Evolutionary conservation across 1,140 invertebrate genomes (phyloP).

Genomic region (Aricia agestis): DNA sequence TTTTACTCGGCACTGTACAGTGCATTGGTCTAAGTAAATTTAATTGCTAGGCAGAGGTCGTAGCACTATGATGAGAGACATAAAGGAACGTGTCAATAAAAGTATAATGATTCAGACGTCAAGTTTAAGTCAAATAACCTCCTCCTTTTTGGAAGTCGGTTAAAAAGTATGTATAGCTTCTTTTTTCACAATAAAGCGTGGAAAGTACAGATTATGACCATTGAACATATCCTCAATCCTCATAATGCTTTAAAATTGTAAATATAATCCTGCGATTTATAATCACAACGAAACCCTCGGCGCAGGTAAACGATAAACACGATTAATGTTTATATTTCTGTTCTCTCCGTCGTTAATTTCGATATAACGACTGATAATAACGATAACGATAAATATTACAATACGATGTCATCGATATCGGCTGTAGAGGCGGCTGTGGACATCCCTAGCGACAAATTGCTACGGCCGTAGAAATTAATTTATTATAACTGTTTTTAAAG

Average conservation of each 20-base stretch:
- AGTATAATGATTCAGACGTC: too few relatives aligned
- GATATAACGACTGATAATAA: conserved; percentile 70
- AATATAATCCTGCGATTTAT: conserved; percentile 20
- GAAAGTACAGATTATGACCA: conserved; percentile 1
- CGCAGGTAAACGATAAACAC: conserved; percentile 55
- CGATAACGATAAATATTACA: conserved; percentile 69
- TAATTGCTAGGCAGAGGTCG: background rate
- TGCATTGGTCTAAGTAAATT: conserved; percentile 3
- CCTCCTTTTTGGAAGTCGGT: too few relatives aligned
- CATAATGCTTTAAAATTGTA: conserved; percentile 8
- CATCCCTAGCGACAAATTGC: conserved; percentile 8
- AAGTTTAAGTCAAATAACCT: background rate
- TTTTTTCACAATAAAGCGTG: background rate
- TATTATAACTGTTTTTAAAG: background rate
- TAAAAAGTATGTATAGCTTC: background rate
- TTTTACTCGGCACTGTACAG: conserved; percentile 7
- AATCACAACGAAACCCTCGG: conserved; percentile 16
- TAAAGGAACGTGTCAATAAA: background rate
- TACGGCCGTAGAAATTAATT: background rate
- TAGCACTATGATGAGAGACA: background rate
- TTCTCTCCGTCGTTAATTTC: conserved; percentile 63
- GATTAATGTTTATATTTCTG: conserved; percentile 66
- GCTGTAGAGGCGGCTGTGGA: conserved; percentile 6
- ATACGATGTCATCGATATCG: conserved; percentile 46
- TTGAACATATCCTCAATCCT: conserved; percentile 12